Conservation (phyloP, 2,888 invertebrate genomes). For the Monoplex corrugatus region DNA sequence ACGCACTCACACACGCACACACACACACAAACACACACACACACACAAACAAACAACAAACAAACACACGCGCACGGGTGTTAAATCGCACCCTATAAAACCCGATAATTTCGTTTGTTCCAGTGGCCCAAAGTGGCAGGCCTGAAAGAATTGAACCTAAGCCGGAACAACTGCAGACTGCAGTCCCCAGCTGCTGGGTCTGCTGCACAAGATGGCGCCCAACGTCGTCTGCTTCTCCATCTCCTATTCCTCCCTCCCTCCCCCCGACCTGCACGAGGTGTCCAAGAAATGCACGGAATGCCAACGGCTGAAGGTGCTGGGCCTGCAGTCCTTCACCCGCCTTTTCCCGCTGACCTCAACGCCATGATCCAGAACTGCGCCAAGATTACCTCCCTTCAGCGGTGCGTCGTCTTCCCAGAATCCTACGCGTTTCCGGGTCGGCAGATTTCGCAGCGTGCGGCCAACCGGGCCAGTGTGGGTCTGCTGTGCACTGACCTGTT, state of each 20-base stretch:
- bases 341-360: slow-evolving; percentile 61
- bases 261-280: slow-evolving; percentile 63
- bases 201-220: slow-evolving; percentile 48
- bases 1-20: no score
- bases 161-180: slow-evolving; percentile 71
- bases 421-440: slow-evolving; percentile 75
- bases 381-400: slow-evolving; percentile 68
- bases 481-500: slow-evolving; percentile 58
- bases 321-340: slow-evolving; percentile 73
- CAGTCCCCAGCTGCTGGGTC: slow-evolving; percentile 58
- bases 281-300: slow-evolving; percentile 64
- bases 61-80: no score
- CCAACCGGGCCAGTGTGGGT: slow-evolving; percentile 60
- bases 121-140: slow-evolving; percentile 63
- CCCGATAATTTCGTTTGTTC: no score
- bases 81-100: no score
- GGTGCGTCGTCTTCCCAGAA: slow-evolving; percentile 71
- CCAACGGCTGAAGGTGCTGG: slow-evolving; percentile 66
- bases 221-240: slow-evolving; percentile 67
- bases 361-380: slow-evolving; percentile 66
- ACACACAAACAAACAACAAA: no score
- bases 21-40: no score
- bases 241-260: slow-evolving; percentile 67
- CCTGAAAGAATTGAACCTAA: slow-evolving; percentile 72
- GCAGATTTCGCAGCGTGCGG: slow-evolving; percentile 60